Evolutionary conservation across 2,888 invertebrate genomes (phyloP).

Genomic region (Prosopocoilus inquinatus): DNA sequence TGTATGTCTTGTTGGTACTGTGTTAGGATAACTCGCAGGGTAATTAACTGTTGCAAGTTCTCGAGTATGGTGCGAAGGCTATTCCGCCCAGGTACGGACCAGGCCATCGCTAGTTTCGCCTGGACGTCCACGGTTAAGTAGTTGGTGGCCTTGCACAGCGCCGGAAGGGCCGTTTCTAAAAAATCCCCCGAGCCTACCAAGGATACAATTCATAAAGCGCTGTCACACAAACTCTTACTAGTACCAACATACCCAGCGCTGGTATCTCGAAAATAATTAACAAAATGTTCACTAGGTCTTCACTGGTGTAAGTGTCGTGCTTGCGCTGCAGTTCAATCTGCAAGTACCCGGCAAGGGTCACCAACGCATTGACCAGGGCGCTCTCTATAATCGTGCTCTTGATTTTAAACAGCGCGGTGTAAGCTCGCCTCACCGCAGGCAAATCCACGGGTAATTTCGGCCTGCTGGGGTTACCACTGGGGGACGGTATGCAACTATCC

Average conservation of each 20-base stretch:
- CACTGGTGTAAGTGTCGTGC: slow-evolving; percentile 36
- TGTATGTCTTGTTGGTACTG: slow-evolving; percentile 74
- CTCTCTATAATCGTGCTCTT: slow-evolving; percentile 51
- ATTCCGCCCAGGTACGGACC: slow-evolving; percentile 64
- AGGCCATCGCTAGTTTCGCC: slow-evolving; percentile 75
- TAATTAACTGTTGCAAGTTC: slow-evolving; percentile 84
- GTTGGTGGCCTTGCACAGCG: slow-evolving; percentile 73
- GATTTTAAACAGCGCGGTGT: slow-evolving; percentile 50
- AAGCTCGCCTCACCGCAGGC: slow-evolving; percentile 68
- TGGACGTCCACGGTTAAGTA: slow-evolving; percentile 72
- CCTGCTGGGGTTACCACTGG: slow-evolving; percentile 34
- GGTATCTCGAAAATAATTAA: slow-evolving; percentile 50
- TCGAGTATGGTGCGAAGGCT: slow-evolving; percentile 67
- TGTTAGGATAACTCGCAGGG: slow-evolving; percentile 77
- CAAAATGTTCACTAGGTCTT: slow-evolving; percentile 60
- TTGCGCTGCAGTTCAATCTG: slow-evolving; percentile 64
- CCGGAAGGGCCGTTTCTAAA: slow-evolving; percentile 77
- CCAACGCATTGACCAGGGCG: slow-evolving; percentile 72
- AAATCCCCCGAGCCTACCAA: slow-evolving; percentile 72
- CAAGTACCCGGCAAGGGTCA: slow-evolving; percentile 68
- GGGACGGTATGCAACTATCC: slow-evolving; percentile 62
- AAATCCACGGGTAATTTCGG: slow-evolving; percentile 63
- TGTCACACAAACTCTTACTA: background rate
- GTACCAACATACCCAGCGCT: slow-evolving; percentile 39
- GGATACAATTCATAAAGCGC: slow-evolving; percentile 3